Evolutionary conservation across 2,113 vertebrate genomes (phyloP), one percentile per base, ranked within the genome.

Genomic region (Sapayoa aenigma): DNA sequence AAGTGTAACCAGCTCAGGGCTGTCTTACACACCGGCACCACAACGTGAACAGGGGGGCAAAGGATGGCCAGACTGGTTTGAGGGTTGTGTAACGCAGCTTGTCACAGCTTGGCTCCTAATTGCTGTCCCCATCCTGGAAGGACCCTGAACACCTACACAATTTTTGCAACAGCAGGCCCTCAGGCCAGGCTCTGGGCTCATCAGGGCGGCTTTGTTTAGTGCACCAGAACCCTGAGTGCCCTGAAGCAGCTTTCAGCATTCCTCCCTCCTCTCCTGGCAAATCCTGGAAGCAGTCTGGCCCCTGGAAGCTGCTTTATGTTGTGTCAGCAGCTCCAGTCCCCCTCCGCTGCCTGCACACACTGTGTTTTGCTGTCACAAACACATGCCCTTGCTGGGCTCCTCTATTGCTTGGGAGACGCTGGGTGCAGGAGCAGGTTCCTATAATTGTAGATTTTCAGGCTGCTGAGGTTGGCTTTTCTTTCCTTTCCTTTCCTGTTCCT

Each of bases 1-100:
- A 74, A 71, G 13, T 1, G 0, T 0, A 59, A 15, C 49, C 60
- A 72, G 63, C 49, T 60, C 2, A 1, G 58, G 0, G 1, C 62
- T 88, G 79, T 41, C 22, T 44, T 12, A 24, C 16, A n/a, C 39
- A 10, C 56, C 35, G 44, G 50, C 58, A 65, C 44, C 53, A 9
- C 63, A 14, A 14, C 14, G 19, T 3, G 5, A 31, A 62, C 62
- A 7, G 2, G 28, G 35, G 47, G 50, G 31, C 49, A 87, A 24
- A 0, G 8, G 17, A 27, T 42, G 81, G 52, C 39, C 84, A 75
- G 28, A n/a, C 47, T 50, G 35, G 74, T 80, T 24, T 59, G 62
- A 42, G 1, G 8, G 62, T 37, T 44, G 33, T 28, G 65, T 41
- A 73, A 80, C 63, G 21, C 52, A 72, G 30, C 49, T 44, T 12